These are phyloP conservation scores for Alcedo atthis DNA, from an alignment of 2,797 vertebrate genomes.

Conservation along the genomic window DNA sequence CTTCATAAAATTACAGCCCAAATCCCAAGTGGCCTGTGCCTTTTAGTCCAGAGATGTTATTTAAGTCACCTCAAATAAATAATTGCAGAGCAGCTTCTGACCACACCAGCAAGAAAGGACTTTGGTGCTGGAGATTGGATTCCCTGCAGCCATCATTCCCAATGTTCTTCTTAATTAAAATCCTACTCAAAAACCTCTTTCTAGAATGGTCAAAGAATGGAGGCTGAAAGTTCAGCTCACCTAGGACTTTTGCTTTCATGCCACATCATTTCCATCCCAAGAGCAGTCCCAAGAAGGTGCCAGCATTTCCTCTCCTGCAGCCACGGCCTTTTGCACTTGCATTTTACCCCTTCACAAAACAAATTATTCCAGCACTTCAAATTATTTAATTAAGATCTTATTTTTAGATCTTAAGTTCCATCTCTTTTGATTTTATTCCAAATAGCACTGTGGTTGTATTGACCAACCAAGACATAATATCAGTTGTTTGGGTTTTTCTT, in stretches of 20 bases:
- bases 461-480: background rate
- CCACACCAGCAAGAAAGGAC: background rate
- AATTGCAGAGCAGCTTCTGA: background rate
- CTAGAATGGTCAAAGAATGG: background rate
- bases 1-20: background rate
- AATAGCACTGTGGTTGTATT: background rate
- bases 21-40: background rate
- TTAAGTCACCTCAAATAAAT: constrained; percentile 43
- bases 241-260: background rate
- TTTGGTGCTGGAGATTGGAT: background rate
- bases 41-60: background rate
- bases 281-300: background rate
- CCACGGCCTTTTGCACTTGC: background rate
- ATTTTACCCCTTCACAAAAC: background rate
- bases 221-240: constrained; percentile 1
- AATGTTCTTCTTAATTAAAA: constrained; percentile 26
- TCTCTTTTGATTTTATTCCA: background rate
- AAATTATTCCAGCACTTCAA: background rate
- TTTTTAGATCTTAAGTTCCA: too few relatives aligned
- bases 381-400: background rate
- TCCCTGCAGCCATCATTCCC: background rate
- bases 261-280: background rate
- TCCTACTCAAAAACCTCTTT: background rate
- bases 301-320: background rate
- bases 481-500: background rate